A percentile compares a stretch with the other conserved stretches of the same genome.
Conservation (phyloP, 2,113 vertebrate genomes). For the Myxocyprinus asiaticus region DNA sequence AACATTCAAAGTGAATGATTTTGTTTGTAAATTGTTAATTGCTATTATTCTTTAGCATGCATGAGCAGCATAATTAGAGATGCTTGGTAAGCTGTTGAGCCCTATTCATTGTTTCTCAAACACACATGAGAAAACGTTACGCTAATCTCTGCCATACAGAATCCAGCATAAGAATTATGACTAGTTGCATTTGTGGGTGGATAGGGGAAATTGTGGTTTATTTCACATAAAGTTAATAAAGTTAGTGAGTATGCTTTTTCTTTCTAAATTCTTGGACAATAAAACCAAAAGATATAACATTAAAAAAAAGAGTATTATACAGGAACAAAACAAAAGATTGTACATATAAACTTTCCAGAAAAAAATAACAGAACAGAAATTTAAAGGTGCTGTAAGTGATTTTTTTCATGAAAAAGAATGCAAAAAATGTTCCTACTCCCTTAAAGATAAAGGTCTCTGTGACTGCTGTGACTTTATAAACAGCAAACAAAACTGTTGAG, state of each 20-base stretch:
- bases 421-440: too few species aligned
- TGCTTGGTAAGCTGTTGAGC: neutral
- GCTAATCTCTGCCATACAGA: neutral
- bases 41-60: neutral
- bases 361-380: too few species aligned
- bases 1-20: neutral
- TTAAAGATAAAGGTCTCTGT: too few species aligned
- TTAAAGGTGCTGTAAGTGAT: too few species aligned
- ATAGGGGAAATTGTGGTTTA: neutral
- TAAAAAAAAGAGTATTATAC: neutral
- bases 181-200: neutral
- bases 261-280: neutral
- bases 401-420: too few species aligned
- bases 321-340: neutral
- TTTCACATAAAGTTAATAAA: neutral
- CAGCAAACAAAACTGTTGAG: too few species aligned
- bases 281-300: neutral
- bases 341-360: neutral
- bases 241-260: neutral
- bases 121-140: neutral
- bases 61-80: constrained; percentile 10
- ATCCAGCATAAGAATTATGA: neutral
- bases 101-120: neutral
- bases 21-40: neutral
- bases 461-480: too few species aligned